Evolutionary conservation across 2,797 vertebrate genomes (phyloP).

Genomic region (Coregonus suidteri): DNA sequence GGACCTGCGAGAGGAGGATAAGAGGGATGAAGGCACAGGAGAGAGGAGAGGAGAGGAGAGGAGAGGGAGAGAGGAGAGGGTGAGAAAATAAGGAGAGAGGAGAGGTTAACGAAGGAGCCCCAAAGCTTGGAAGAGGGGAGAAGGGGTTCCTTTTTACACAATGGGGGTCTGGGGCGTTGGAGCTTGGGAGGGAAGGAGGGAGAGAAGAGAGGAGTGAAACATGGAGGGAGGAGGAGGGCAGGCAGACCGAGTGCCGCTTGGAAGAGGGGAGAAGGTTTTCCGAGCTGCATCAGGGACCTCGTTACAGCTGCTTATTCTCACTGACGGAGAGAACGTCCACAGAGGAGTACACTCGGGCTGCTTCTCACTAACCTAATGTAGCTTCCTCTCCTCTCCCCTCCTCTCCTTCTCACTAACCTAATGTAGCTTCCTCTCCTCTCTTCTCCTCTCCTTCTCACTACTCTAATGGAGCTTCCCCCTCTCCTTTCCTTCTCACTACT

Average conservation of each 20-base stretch:
- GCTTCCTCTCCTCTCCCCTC: background rate
- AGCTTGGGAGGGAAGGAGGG: background rate
- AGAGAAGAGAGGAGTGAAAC: conserved; percentile 5
- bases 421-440: too few relatives aligned
- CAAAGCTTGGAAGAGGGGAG: conserved; percentile 10
- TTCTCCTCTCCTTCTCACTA: too few relatives aligned
- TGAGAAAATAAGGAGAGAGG: too few relatives aligned
- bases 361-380: background rate
- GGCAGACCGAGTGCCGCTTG: conserved; percentile 32
- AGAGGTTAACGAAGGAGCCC: background rate
- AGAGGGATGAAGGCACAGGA: background rate
- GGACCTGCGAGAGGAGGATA: conserved; percentile 13
- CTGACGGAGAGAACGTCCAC: conserved; percentile 25
- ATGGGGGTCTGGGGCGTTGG: conserved; percentile 15
- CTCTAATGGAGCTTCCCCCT: too few relatives aligned
- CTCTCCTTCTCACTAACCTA: too few relatives aligned
- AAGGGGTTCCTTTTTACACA: background rate
- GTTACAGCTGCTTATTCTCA: conserved; percentile 53
- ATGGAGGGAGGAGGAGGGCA: background rate
- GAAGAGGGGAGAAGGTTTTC: conserved; percentile 31
- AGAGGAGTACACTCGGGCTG: background rate
- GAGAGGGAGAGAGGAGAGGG: background rate
- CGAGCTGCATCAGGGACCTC: conserved; percentile 42
- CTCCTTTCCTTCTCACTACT: too few relatives aligned
- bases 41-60: background rate